phyloP scores from a whole-genome alignment of 2,113 vertebrate genomes.

The Sterna hirundo region DNA sequence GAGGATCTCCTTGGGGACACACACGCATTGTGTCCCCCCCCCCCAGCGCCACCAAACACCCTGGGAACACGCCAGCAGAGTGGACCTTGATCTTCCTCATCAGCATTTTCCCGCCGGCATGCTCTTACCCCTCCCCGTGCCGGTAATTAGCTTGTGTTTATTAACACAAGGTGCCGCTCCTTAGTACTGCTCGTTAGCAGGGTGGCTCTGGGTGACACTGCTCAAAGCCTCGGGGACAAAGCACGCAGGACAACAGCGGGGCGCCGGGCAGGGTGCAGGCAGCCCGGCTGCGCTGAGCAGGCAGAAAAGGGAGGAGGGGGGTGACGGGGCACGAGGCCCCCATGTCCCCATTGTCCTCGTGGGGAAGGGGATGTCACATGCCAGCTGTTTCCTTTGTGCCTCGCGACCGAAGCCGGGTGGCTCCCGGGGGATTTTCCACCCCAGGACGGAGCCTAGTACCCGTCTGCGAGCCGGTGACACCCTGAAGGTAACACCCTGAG shows the following conservation, averaged over 20 bases:
- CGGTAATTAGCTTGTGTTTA: neutral
- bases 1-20: neutral
- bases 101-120: fast-evolving
- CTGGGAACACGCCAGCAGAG: fast-evolving
- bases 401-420: neutral
- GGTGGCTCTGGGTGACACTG: neutral
- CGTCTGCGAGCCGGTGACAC: neutral
- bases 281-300: neutral
- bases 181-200: neutral
- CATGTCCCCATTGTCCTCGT: neutral
- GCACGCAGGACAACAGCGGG: neutral
- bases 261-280: neutral
- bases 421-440: neutral
- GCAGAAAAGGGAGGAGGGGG: neutral
- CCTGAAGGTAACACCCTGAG: neutral
- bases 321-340: fast-evolving
- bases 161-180: neutral
- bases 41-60: neutral
- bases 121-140: neutral
- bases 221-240: neutral
- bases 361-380: neutral
- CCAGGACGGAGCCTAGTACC: neutral
- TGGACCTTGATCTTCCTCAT: too few relatives aligned
- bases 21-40: too few relatives aligned
- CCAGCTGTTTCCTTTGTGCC: neutral